Conservation (phyloP, 2,113 vertebrate genomes). For the Erythrocercus mccallii region DNA sequence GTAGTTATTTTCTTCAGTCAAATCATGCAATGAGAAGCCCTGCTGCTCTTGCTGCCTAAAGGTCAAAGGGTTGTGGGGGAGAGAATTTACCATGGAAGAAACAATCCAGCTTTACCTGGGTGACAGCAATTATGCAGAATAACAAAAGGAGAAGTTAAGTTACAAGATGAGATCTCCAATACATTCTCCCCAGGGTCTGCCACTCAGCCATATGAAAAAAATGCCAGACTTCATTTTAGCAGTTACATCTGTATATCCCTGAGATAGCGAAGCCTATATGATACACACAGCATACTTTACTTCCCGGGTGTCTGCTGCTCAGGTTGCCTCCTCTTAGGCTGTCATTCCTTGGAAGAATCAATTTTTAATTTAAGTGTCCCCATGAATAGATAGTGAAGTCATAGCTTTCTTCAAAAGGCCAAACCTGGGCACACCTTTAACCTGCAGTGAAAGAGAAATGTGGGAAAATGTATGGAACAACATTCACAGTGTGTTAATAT, state of each 20-base stretch:
- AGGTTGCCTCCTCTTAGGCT: conserved; percentile 27
- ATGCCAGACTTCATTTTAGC: conserved; percentile 36
- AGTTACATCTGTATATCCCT: conserved; percentile 25
- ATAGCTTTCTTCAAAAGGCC: conserved; percentile 11
- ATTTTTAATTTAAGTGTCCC: conserved; percentile 46
- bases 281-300: not conserved
- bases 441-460: not conserved
- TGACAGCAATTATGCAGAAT: conserved; percentile 79
- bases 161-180: conserved; percentile 68
- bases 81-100: conserved; percentile 65
- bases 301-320: conserved; percentile 21
- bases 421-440: not conserved
- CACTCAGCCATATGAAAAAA: conserved; percentile 63
- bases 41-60: conserved; percentile 54
- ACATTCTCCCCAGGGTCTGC: conserved; percentile 72
- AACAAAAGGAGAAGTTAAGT: conserved; percentile 72
- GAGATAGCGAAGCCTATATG: conserved; percentile 20
- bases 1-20: conserved; percentile 36
- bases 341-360: conserved; percentile 26
- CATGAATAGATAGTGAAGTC: not conserved
- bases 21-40: conserved; percentile 30
- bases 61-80: conserved; percentile 66
- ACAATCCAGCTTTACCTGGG: conserved; percentile 75
- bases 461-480: not conserved
- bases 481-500: conserved; percentile 31